These are phyloP conservation scores for Drosophila saltans DNA, from an alignment of 1,140 invertebrate genomes.

Conservation along the genomic window DNA sequence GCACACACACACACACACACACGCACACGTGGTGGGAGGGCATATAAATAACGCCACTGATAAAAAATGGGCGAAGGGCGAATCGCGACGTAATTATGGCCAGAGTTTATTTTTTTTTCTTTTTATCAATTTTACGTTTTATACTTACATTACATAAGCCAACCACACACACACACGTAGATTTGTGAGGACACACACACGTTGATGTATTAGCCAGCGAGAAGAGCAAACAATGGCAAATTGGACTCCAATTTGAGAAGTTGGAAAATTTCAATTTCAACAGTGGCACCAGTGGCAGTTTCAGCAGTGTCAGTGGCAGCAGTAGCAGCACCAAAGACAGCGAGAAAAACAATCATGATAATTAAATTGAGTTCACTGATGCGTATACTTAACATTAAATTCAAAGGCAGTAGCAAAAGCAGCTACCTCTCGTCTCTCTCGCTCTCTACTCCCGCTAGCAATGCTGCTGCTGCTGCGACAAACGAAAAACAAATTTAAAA, in stretches of 20 bases:
- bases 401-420: conserved; percentile 51
- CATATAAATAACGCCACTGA: conserved; percentile 76
- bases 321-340: conserved; percentile 44
- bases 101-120: conserved; percentile 32
- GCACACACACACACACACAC: conserved; percentile 28
- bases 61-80: conserved; percentile 79
- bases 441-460: conserved; percentile 4
- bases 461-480: conserved; percentile 16
- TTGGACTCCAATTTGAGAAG: conserved; percentile 54
- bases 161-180: conserved; percentile 29
- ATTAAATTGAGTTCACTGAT: conserved; percentile 82
- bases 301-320: not conserved
- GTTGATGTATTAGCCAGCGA: conserved; percentile 51
- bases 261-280: conserved; percentile 75
- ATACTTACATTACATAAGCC: conserved; percentile 64
- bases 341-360: conserved; percentile 77
- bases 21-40: conserved; percentile 45
- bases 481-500: conserved; percentile 28
- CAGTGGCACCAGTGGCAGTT: conserved; percentile 14
- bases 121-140: conserved; percentile 67
- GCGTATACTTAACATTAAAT: conserved; percentile 80
- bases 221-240: conserved; percentile 19
- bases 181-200: conserved; percentile 46
- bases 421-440: conserved; percentile 16
- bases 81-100: conserved; percentile 60